Evolutionary conservation across 2,113 vertebrate genomes (phyloP).

Genomic region (Siniperca knerii): DNA sequence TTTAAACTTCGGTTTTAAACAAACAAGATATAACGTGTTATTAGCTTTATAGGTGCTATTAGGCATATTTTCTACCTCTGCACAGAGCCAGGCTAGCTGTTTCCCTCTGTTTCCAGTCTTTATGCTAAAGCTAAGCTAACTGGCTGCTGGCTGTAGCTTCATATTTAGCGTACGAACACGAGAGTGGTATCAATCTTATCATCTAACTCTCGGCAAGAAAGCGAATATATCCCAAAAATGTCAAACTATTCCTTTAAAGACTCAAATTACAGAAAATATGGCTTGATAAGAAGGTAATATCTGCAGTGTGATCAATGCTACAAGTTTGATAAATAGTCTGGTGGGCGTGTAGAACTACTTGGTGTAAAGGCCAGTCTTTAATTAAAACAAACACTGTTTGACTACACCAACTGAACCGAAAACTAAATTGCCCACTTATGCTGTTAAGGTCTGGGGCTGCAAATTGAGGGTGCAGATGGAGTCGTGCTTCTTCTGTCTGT

Average conservation of each 20-base stretch:
- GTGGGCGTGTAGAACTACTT: background rate
- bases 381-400: constrained; percentile 45
- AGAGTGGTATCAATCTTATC: background rate
- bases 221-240: background rate
- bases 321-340: background rate
- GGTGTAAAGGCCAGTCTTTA: constrained; percentile 9
- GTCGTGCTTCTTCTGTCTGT: constrained; percentile 22
- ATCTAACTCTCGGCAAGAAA: background rate
- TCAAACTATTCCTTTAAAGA: background rate
- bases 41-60: background rate
- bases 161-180: background rate
- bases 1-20: background rate
- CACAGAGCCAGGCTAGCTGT: background rate
- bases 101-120: background rate
- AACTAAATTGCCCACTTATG: constrained; percentile 62
- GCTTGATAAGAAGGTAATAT: background rate
- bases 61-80: background rate
- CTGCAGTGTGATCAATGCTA: background rate
- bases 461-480: constrained; percentile 56
- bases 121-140: constrained; percentile 26
- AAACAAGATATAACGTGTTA: background rate
- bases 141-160: background rate
- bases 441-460: constrained; percentile 54
- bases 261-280: background rate
- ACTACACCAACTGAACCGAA: constrained; percentile 30